These are phyloP conservation scores for Coranthus polyacanthus DNA, from an alignment of 2,797 vertebrate genomes.

Conservation along the genomic window DNA sequence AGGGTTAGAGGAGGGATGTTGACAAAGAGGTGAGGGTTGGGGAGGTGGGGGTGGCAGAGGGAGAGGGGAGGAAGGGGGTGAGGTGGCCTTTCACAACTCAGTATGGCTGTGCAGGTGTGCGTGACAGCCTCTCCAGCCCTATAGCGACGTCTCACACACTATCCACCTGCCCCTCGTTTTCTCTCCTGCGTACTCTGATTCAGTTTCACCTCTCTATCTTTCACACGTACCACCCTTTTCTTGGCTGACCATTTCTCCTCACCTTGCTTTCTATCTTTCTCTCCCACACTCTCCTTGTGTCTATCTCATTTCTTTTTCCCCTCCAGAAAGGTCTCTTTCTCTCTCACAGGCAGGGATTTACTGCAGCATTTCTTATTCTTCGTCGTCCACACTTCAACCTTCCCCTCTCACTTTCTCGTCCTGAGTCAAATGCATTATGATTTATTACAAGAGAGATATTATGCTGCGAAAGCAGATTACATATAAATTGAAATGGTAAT, in stretches of 20 bases:
- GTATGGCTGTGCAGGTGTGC: constrained; percentile 62
- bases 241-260: constrained; percentile 52
- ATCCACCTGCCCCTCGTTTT: constrained; percentile 54
- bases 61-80: not conserved
- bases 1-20: constrained; percentile 46
- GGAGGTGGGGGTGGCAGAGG: too few relatives aligned
- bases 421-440: constrained; percentile 75
- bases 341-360: constrained; percentile 49
- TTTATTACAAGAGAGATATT: constrained; percentile 80
- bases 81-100: constrained; percentile 52
- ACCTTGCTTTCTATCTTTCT: constrained; percentile 47
- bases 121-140: constrained; percentile 70
- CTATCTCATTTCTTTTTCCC: constrained; percentile 30
- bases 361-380: constrained; percentile 51
- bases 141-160: constrained; percentile 51
- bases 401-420: constrained; percentile 50
- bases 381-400: constrained; percentile 38
- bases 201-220: constrained; percentile 55
- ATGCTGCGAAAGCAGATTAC: constrained; percentile 79
- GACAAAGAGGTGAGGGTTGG: constrained; percentile 38
- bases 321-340: constrained; percentile 28
- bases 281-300: constrained; percentile 30
- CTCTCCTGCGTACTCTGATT: too few relatives aligned
- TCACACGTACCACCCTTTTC: constrained; percentile 52
- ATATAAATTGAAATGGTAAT: constrained; percentile 85